A percentile compares a stretch with the other conserved stretches of the same genome.
These are phyloP conservation scores for Saimiri boliviensis DNA, from an alignment of 2,113 vertebrate genomes.

Conservation along the genomic window DNA sequence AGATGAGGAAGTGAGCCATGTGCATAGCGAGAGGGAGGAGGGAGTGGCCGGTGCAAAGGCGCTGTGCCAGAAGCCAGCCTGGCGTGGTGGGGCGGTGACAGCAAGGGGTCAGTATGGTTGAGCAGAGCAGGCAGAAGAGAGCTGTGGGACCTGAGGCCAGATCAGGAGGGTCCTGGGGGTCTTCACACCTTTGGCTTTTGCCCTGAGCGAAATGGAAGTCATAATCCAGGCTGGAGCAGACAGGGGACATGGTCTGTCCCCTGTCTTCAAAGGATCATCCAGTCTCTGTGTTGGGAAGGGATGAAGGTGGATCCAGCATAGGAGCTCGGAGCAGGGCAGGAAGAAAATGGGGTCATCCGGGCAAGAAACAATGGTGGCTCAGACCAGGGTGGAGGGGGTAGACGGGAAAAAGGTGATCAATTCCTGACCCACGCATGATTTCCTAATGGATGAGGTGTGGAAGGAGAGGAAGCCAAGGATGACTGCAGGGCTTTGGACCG, in stretches of 20 bases:
- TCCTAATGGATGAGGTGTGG: background rate
- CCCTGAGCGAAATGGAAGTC: background rate
- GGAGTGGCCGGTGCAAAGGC: background rate
- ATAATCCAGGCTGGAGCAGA: background rate
- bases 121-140: background rate
- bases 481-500: background rate
- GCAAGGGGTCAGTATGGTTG: background rate
- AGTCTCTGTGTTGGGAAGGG: background rate
- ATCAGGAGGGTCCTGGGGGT: background rate
- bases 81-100: too few species aligned
- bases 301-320: background rate
- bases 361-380: background rate
- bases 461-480: too few species aligned
- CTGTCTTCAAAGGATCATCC: background rate
- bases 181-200: background rate
- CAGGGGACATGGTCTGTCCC: background rate
- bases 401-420: background rate
- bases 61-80: background rate
- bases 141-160: background rate
- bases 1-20: background rate
- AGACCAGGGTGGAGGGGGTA: background rate
- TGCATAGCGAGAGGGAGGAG: rapidly evolving
- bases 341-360: background rate
- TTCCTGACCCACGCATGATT: background rate
- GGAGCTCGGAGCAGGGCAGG: background rate